These are phyloP conservation scores for Lordiphosa fenestrarum DNA, from an alignment of 2,888 invertebrate species.

Conservation along the genomic window DNA sequence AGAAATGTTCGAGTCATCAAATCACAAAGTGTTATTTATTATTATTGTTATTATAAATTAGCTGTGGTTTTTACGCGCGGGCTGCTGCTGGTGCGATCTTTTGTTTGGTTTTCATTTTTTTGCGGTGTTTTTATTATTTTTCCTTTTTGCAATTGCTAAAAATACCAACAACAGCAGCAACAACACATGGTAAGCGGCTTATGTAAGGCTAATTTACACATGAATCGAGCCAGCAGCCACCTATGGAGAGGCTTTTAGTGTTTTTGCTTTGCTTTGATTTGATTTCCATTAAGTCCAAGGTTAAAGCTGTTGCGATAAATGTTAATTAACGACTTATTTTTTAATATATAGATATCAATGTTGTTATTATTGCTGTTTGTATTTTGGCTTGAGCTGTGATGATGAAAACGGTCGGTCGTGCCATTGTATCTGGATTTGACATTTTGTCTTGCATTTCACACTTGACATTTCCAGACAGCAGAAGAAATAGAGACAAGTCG, in stretches of 20 bases:
- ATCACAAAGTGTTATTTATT: conserved; percentile 12
- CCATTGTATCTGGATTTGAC: conserved; percentile 33
- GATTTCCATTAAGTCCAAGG: conserved; percentile 71
- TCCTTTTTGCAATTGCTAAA: conserved; percentile 69
- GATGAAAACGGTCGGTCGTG: conserved; percentile 16
- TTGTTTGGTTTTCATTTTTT: conserved; percentile 17
- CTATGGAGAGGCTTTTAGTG: conserved; percentile 37
- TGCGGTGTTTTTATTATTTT: conserved; percentile 15
- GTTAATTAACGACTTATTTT: conserved; percentile 67
- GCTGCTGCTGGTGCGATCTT: conserved; percentile 26
- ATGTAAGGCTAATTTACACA: conserved; percentile 73
- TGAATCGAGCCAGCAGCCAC: conserved; percentile 54
- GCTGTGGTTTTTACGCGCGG: conserved; percentile 52
- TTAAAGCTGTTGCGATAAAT: conserved; percentile 47
- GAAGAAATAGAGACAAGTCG: conserved; percentile 17
- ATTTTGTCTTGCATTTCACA: conserved; percentile 55
- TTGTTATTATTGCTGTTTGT: conserved; percentile 18
- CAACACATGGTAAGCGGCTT: conserved; percentile 50
- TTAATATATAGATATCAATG: conserved; percentile 23
- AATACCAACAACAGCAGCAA: conserved; percentile 38
- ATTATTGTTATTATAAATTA: conserved; percentile 57
- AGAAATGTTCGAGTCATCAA: conserved; percentile 48
- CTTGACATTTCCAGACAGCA: conserved; percentile 56
- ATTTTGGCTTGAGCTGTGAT: conserved; percentile 9
- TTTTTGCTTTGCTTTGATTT: conserved; percentile 50